Evolutionary conservation across 2,888 invertebrate genomes (phyloP).

Genomic region (Chrysolina americana): DNA sequence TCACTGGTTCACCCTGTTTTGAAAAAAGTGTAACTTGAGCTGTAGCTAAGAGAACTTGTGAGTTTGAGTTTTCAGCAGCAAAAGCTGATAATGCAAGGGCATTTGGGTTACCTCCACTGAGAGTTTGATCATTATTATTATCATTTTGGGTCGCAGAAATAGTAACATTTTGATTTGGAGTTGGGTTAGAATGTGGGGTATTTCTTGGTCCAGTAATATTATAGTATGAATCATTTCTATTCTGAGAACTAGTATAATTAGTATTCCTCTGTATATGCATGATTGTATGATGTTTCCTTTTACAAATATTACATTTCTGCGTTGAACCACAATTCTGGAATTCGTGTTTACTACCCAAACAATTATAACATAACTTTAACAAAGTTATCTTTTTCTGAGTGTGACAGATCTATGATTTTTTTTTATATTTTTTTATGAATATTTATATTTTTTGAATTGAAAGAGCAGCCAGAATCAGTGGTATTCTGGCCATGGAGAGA

Average conservation of each 20-base stretch:
- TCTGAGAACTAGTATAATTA: neutral
- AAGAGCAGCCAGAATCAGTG: neutral
- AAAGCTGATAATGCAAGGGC: too few species aligned
- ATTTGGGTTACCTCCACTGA: too few species aligned
- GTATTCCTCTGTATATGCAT: neutral
- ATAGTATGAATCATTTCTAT: neutral
- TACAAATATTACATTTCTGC: neutral
- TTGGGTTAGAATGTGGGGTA: neutral
- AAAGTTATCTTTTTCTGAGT: neutral
- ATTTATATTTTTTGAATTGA: neutral
- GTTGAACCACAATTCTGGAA: neutral
- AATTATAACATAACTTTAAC: neutral
- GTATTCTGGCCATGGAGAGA: neutral
- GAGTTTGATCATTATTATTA: neutral
- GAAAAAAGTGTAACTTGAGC: slow-evolving; percentile 33
- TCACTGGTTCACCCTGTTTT: slow-evolving; percentile 2
- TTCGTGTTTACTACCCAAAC: neutral
- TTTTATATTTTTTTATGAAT: neutral
- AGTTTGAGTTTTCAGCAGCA: neutral
- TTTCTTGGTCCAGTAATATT: neutral
- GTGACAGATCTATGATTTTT: neutral
- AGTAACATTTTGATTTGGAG: neutral
- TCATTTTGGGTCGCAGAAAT: neutral
- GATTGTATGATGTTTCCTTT: neutral
- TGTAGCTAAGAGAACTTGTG: slow-evolving; percentile 41